Base-by-base conservation (phyloP, 2,113 vertebrate genomes). In the Chunga burmeisteri region DNA sequence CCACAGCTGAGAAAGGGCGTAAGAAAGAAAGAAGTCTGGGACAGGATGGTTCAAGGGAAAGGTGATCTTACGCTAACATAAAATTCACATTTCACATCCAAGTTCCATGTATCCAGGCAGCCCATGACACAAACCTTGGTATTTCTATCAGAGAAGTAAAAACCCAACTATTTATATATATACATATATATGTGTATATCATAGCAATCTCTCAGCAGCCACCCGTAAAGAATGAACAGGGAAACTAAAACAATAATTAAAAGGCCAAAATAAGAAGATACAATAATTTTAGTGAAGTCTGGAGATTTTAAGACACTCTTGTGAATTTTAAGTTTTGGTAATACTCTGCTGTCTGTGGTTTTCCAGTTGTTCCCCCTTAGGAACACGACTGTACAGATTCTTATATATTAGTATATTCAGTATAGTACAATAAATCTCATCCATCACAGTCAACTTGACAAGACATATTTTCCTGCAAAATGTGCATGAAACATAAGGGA, bases 161-260 rank as follows among this genome's bases (percentile, higher is more conserved):
- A 38, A 3, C 0, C 3, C 44, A 52, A 40, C 27, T n/a, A n/a
- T 53, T 1, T 15, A 5, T 22, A 14, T 16, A 12, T 11, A 7
- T 32, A 6, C 9, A 17, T 13, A 10, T 10, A 12, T 26, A 30
- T 2, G 50, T 0, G 1, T 9, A 5, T 8, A 47, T 7, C 29
- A 27, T 1, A n/a, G 47, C 9, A 63, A 26, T 17, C 25, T 67
- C 38, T 53, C 66, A 74, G 52, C 18, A 88, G 53, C 22, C 53
- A 47, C 26, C 26, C 40, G 21, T 4, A 44, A 50, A 78, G 40
- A 67, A 80, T 2, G 9, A 65, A 16, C 0, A 2, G 23, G 7
- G 12, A 61, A 88, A 70, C 16, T 2, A n/a, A 80, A 82, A 42
- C 7, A 65, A 10, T 20, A 75, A 75, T 47, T 36, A 38, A 62